Evolutionary conservation across 2,113 vertebrate species (phyloP).

Genomic region (Vulpes vulpes): DNA sequence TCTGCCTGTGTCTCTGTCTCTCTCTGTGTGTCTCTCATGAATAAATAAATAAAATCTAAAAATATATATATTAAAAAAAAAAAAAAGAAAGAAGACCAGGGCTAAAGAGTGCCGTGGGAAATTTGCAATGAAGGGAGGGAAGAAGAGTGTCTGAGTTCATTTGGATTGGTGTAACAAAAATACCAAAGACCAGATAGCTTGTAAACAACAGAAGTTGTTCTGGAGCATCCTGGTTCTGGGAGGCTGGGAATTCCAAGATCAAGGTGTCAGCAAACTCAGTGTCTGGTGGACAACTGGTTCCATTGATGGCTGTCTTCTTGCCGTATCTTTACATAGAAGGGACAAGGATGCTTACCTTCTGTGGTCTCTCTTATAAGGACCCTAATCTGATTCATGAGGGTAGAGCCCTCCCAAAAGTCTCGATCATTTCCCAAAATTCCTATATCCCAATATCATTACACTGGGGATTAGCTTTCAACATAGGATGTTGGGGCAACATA

Average conservation of each 20-base stretch:
- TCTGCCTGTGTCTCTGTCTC: no score
- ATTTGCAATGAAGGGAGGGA: not conserved
- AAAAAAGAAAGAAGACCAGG: not conserved
- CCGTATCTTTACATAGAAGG: not conserved
- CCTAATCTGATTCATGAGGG: not conserved
- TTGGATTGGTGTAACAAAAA: not conserved
- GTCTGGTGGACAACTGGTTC: not conserved
- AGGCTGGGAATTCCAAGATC: not conserved
- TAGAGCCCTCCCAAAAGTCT: not conserved
- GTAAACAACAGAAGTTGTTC: not conserved
- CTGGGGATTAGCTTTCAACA: not conserved
- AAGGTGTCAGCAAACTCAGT: not conserved
- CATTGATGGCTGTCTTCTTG: not conserved
- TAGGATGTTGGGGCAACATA: not conserved
- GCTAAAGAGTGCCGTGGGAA: not conserved
- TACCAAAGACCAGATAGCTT: not conserved
- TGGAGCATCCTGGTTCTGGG: not conserved
- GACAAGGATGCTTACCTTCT: not conserved
- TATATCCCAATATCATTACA: not conserved
- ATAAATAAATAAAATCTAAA: no score
- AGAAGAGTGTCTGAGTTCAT: not conserved
- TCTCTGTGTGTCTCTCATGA: no score
- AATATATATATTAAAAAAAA: no score
- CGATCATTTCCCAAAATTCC: not conserved
- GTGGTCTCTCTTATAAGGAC: not conserved